Percentiles rank a stretch among this genome's conserved stretches.
phyloP scores from a whole-genome alignment of 1,140 invertebrate species.

The Aphelinus certus region DNA sequence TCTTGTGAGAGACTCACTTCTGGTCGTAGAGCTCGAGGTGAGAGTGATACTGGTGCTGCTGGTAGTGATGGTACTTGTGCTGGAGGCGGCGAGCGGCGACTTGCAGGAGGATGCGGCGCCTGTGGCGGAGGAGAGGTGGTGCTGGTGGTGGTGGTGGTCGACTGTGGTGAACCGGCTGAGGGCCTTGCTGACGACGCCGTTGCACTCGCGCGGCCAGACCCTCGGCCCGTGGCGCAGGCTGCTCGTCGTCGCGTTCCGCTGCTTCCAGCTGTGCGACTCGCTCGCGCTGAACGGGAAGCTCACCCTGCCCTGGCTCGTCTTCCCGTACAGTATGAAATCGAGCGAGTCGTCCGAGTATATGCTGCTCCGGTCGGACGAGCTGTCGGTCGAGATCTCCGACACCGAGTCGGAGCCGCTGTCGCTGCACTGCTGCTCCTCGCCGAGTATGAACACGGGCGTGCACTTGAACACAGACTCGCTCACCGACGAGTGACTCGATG shows the following conservation, averaged over 20 bases:
- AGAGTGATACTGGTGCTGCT: constrained; percentile 19
- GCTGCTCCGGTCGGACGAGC: constrained; percentile 68
- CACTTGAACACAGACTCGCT: constrained; percentile 64
- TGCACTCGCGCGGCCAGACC: constrained; percentile 65
- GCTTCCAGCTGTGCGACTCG: constrained; percentile 42
- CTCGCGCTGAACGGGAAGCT: constrained; percentile 58
- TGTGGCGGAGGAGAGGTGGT: neutral
- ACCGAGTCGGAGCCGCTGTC: constrained; percentile 68
- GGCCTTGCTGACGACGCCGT: constrained; percentile 64
- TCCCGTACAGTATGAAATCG: constrained; percentile 63
- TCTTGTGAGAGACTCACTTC: constrained; percentile 18
- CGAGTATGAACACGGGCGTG: constrained; percentile 65
- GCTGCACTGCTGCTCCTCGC: constrained; percentile 65
- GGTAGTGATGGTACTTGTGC: constrained; percentile 10
- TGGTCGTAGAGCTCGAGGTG: constrained; percentile 35
- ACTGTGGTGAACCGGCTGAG: constrained; percentile 63
- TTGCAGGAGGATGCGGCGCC: neutral
- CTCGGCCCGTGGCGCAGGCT: constrained; percentile 43
- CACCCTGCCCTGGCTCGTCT: constrained; percentile 50
- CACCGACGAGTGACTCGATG: constrained; percentile 41
- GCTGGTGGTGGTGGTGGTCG: neutral
- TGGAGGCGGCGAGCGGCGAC: neutral
- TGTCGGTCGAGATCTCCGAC: constrained; percentile 70
- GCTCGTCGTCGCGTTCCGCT: constrained; percentile 44
- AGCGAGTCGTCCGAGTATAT: constrained; percentile 69